Percentiles rank a stretch among this genome's conserved stretches.
phyloP scores from a whole-genome alignment of 2,797 vertebrate species.

The Enteromius unitaeniatus region DNA sequence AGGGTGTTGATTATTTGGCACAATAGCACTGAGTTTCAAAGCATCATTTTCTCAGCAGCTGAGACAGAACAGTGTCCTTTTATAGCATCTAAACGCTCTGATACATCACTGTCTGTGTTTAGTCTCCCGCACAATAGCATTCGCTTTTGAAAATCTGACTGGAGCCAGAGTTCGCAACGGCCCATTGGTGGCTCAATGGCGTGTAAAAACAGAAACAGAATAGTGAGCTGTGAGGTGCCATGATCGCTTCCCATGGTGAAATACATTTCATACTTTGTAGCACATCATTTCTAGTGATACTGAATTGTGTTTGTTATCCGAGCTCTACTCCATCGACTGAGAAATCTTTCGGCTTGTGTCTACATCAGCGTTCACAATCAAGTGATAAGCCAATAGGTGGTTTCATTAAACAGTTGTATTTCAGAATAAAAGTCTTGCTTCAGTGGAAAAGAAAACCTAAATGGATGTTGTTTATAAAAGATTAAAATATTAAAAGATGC shows the following conservation, averaged over 20 bases:
- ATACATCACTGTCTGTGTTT: slow-evolving; percentile 34
- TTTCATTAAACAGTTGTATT: background rate
- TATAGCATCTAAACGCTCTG: background rate
- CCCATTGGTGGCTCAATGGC: slow-evolving; percentile 38
- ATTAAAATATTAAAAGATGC: background rate
- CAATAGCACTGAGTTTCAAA: background rate
- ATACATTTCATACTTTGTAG: slow-evolving; percentile 36
- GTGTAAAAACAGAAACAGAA: slow-evolving; percentile 43
- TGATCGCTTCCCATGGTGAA: slow-evolving; percentile 24
- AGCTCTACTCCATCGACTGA: slow-evolving; percentile 14
- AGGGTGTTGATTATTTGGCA: background rate
- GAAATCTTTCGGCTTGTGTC: background rate
- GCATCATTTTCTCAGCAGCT: background rate
- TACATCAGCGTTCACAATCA: background rate
- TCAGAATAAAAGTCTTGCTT: background rate
- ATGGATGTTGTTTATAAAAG: background rate
- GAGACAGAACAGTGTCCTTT: slow-evolving; percentile 21
- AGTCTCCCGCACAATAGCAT: slow-evolving; percentile 23
- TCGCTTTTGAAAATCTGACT: slow-evolving; percentile 33
- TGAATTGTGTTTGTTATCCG: slow-evolving; percentile 5
- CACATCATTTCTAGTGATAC: slow-evolving; percentile 17
- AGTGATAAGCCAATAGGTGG: background rate
- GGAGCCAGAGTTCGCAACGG: slow-evolving; percentile 37
- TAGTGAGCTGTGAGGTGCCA: slow-evolving; percentile 29
- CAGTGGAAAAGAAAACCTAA: background rate